Base-by-base conservation (phyloP, 2,888 invertebrate species). In the Temnothorax unifasciatus region DNA sequence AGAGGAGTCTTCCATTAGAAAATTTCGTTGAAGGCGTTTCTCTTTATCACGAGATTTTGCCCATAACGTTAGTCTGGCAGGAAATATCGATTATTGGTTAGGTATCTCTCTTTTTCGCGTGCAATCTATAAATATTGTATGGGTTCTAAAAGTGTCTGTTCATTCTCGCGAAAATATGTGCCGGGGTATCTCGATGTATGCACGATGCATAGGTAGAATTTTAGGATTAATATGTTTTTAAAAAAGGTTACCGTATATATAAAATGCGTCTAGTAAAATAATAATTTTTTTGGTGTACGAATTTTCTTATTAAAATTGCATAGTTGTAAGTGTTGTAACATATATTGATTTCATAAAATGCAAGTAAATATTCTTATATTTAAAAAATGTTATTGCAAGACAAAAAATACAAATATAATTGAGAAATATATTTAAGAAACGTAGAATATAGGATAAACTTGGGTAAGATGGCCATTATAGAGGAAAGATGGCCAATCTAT, bases 81-180 rank as follows among this genome's bases (percentile, higher is more conserved):
- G 38, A 81, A 81, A 13, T 81, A 81, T 81, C 74, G 79, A 81
- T 81, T 81, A 81, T 81, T 73, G 79, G 59, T 59, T 47, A 81
- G 74, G 38, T 59, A 79, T 59, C 59, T 81, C 74, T 57, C 79
- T 81, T 73, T 81, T 81, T 81, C 59, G 57, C 77, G 11, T 59
- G 38, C 38, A 64, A 81, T 81, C 74, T 81, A 73, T 73, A 81
- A 81, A 81, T 81, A 81, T 81, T 81, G 59, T 50, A 81, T 81
- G 38, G 59, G 5, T 59, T 81, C 59, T 81, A 81, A 81, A 81
- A 81, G 59, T 81, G 79, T 50, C 75, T 59, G 59, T 61, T 81
- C 47, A 81, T 73, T 81, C 74, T 81, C 74, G 74, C 57, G 79
- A 81, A 81, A 81, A 81, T 81, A 73, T 79, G 59, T 50, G 34